Conservation (phyloP, 2,888 invertebrate species). For the Linhomoeus sp. region DNA sequence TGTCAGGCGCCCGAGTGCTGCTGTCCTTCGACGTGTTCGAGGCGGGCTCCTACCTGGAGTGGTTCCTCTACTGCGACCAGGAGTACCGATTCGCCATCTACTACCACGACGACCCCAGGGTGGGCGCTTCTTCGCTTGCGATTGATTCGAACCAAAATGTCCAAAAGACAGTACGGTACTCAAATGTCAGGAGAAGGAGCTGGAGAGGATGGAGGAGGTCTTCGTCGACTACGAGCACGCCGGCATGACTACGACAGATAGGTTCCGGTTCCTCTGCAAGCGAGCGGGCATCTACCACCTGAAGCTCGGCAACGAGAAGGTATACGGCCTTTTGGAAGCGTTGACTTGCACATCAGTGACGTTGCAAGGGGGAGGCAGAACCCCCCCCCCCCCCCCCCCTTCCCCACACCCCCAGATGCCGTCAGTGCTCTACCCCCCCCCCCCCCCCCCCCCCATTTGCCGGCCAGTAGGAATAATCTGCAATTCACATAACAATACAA, state of each 20-base stretch:
- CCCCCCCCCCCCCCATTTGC: too few species aligned
- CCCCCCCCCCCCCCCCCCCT: too few species aligned
- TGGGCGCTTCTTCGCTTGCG: neutral
- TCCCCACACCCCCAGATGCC: too few species aligned
- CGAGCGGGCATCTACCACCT: conserved; percentile 13
- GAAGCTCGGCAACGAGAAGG: conserved; percentile 15
- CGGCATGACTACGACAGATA: conserved; percentile 17
- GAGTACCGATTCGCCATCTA: neutral
- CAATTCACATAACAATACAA: too few species aligned
- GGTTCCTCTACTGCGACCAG: neutral
- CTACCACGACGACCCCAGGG: neutral
- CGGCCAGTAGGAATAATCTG: too few species aligned
- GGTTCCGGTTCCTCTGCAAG: conserved; percentile 10
- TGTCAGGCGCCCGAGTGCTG: neutral
- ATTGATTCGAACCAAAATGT: neutral
- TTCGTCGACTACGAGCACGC: conserved; percentile 14
- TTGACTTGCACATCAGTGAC: too few species aligned
- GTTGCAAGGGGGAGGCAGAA: too few species aligned
- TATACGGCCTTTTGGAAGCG: too few species aligned
- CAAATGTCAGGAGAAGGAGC: neutral
- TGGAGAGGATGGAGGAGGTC: neutral
- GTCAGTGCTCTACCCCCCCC: too few species aligned
- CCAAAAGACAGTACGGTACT: neutral
- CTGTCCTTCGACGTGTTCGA: neutral
- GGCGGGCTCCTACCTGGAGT: neutral